Conservation (phyloP, 2,797 vertebrate species). For the Enteromius treurensis region DNA sequence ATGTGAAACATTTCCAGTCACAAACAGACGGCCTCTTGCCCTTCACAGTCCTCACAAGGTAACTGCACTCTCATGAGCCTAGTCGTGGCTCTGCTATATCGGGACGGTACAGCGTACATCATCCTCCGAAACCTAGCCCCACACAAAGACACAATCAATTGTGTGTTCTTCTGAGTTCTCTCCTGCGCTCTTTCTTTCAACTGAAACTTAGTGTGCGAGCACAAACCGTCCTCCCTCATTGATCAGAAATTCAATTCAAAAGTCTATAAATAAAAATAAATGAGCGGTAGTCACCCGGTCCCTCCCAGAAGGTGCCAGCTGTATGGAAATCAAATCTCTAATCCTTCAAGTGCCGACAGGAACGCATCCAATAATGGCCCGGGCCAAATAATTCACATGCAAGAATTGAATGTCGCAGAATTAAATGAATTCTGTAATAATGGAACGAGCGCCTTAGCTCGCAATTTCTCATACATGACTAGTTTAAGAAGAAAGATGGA, state of each 20-base stretch:
- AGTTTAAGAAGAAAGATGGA: constrained; percentile 50
- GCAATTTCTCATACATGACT: constrained; percentile 79
- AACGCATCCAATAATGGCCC: constrained; percentile 63
- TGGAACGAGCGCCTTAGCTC: constrained; percentile 76
- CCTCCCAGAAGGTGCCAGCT: constrained; percentile 65
- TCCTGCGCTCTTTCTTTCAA: constrained; percentile 39
- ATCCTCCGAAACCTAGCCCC: constrained; percentile 53
- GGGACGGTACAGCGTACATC: constrained; percentile 42
- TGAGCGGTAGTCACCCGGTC: constrained; percentile 62
- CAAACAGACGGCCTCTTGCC: constrained; percentile 39
- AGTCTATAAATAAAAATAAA: constrained; percentile 76
- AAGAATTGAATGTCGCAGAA: constrained; percentile 73
- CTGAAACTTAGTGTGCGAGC: constrained; percentile 57
- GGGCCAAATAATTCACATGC: constrained; percentile 74
- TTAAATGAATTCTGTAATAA: constrained; percentile 82
- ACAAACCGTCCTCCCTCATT: constrained; percentile 66
- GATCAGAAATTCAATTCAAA: constrained; percentile 76
- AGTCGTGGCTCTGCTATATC: constrained; percentile 53
- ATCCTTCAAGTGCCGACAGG: constrained; percentile 65
- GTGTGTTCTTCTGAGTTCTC: constrained; percentile 45
- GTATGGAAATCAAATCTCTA: constrained; percentile 67
- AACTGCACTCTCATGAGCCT: constrained; percentile 48
- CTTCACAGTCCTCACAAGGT: constrained; percentile 59
- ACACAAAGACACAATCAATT: constrained; percentile 57
- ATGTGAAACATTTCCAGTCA: constrained; percentile 34